A percentile compares a stretch with the other conserved stretches of the same genome.
Evolutionary conservation across 2,797 vertebrate genomes (phyloP).

Genomic region (Paedocypris micromegethes): DNA sequence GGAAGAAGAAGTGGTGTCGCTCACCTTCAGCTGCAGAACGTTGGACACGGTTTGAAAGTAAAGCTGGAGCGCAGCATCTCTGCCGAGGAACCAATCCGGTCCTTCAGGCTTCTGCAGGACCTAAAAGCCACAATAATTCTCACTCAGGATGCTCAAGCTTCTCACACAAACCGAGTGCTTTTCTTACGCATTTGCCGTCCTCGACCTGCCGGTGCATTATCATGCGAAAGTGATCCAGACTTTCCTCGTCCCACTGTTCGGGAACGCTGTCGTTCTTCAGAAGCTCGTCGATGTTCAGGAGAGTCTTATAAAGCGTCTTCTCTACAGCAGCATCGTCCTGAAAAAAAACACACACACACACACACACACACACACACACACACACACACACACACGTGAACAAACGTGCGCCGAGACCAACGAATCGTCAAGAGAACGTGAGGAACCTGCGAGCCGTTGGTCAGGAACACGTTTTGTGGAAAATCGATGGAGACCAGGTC

Average conservation of each 20-base stretch:
- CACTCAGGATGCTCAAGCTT: too few species aligned
- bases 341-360: neutral
- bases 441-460: neutral
- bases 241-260: slow-evolving; percentile 19
- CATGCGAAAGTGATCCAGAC: slow-evolving; percentile 35
- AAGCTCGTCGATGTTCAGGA: slow-evolving; percentile 29
- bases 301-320: slow-evolving; percentile 36
- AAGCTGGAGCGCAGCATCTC: slow-evolving; percentile 21
- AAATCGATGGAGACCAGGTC: slow-evolving; percentile 31
- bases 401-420: neutral
- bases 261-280: slow-evolving; percentile 34
- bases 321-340: slow-evolving; percentile 20
- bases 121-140: slow-evolving; percentile 7
- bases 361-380: neutral
- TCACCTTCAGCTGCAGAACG: slow-evolving; percentile 42
- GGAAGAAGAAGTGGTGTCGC: neutral
- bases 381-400: neutral
- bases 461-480: slow-evolving; percentile 35
- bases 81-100: slow-evolving; percentile 1
- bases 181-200: slow-evolving; percentile 45
- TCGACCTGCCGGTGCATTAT: slow-evolving; percentile 39
- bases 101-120: slow-evolving; percentile 23
- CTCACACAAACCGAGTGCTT: neutral
- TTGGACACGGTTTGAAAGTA: slow-evolving; percentile 39
- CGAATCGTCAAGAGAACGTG: slow-evolving; percentile 19